Conservation (phyloP, 2,113 vertebrate genomes). For the Thamnophis sirtalis region DNA sequence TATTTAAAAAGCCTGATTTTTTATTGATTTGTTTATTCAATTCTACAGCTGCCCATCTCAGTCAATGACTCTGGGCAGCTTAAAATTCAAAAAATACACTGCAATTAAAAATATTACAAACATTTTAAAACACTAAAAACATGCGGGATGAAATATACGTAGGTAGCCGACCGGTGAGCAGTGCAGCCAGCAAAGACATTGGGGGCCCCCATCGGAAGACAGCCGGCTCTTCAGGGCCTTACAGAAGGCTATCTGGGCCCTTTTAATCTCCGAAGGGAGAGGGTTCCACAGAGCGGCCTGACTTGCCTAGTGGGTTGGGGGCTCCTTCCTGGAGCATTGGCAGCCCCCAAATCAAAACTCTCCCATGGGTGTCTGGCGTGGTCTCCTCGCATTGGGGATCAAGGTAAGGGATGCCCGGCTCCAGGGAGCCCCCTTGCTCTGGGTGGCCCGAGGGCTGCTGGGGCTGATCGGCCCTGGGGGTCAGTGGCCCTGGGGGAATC, state of each 20-base stretch:
- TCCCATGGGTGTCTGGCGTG: background rate
- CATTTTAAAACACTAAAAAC: background rate
- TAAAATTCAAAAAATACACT: background rate
- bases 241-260: background rate
- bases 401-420: background rate
- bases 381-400: background rate
- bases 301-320: background rate
- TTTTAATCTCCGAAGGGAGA: background rate
- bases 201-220: background rate
- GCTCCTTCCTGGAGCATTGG: background rate
- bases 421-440: background rate
- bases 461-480: background rate
- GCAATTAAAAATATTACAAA: background rate
- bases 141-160: background rate
- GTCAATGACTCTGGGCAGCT: background rate
- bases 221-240: background rate
- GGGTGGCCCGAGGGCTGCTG: background rate
- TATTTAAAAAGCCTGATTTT: background rate
- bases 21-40: background rate
- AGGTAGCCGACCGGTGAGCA: background rate
- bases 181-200: background rate
- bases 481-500: background rate
- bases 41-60: background rate
- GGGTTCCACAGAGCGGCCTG: background rate
- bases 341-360: background rate